Base-by-base conservation (phyloP, 2,888 invertebrate genomes). In the Ommatoiulus sabulosus region DNA sequence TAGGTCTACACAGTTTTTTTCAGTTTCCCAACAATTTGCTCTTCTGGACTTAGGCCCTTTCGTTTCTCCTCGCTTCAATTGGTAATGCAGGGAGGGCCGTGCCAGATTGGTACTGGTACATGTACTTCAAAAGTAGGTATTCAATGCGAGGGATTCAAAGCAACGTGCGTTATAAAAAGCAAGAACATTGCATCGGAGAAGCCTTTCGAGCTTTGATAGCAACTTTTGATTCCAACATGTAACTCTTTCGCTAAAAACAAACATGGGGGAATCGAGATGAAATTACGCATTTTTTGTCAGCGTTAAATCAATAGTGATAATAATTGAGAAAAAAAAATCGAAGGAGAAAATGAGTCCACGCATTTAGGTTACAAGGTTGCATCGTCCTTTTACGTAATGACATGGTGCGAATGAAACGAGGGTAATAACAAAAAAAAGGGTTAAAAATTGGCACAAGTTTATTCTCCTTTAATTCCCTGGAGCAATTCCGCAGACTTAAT, bases 371-470 rank as follows among this genome's bases (percentile, higher is more conserved):
- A 80, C 80, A 80, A 80, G 80, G 80, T 80, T 24, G 24, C 80
- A 24, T 24, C 80, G 80, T 80, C 80, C 80, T 80, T 35, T 80
- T 80, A 35, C 80, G 80, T 80, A 80, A 80, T 80, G 80, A 24
- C 80, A 35, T 35, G 80, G 80, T 72, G 72, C 24, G 24, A 72
- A 72, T 24, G 80, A 80, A 80, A 80, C 24, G 80, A 80, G 80
- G 80, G 80, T 80, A 80, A 80, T 80, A 80, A 80, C 35, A 80
- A 80, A 80, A 80, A 80, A 80, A 80, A 80, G 80, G 80, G 80
- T 80, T 80, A 80, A 80, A 80, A 35, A 15, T 80, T 24, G 80
- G 80, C 80, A 80, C 80, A 43, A 35, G 80, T 80, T 80, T 80
- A 80, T 6, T 24, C 57, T 17, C 57, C 57, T 12, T 57, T 57